phyloP scores from a whole-genome alignment of 2,113 vertebrate genomes.

The Proteles cristata region DNA sequence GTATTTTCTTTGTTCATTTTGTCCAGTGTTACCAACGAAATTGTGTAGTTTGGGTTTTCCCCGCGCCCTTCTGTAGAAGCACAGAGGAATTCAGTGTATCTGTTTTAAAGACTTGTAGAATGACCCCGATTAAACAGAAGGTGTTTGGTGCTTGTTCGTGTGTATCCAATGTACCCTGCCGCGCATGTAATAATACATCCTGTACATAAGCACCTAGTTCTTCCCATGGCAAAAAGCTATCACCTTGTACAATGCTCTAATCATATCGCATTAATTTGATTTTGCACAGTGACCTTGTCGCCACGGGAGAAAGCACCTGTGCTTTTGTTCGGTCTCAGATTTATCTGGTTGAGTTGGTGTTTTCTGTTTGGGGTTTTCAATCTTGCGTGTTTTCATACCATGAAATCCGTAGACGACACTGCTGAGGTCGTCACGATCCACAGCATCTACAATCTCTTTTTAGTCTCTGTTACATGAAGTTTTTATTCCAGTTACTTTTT shows the following conservation, averaged over 20 bases:
- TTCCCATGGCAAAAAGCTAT: slow-evolving; percentile 69
- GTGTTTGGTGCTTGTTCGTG: slow-evolving; percentile 82
- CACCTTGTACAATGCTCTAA: slow-evolving; percentile 68
- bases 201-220: slow-evolving; percentile 72
- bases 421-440: slow-evolving; percentile 35
- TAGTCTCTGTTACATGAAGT: slow-evolving; percentile 65
- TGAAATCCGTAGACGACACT: slow-evolving; percentile 6
- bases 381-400: slow-evolving; percentile 66
- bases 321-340: slow-evolving; percentile 81
- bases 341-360: slow-evolving; percentile 73
- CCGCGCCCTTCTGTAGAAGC: slow-evolving; percentile 72
- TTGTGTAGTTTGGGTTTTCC: slow-evolving; percentile 79
- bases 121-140: slow-evolving; percentile 76
- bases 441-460: not conserved
- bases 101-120: slow-evolving; percentile 84
- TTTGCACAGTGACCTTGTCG: slow-evolving; percentile 85
- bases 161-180: slow-evolving; percentile 82
- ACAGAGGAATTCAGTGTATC: slow-evolving; percentile 77
- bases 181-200: slow-evolving; percentile 78
- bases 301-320: slow-evolving; percentile 78
- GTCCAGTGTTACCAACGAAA: slow-evolving; percentile 85
- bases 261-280: slow-evolving; percentile 68
- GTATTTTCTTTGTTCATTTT: slow-evolving; percentile 87
- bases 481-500: slow-evolving; percentile 70
- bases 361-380: slow-evolving; percentile 49